Conservation (phyloP, 2,113 vertebrate species). For the Cyanoramphus novaezelandiae region DNA sequence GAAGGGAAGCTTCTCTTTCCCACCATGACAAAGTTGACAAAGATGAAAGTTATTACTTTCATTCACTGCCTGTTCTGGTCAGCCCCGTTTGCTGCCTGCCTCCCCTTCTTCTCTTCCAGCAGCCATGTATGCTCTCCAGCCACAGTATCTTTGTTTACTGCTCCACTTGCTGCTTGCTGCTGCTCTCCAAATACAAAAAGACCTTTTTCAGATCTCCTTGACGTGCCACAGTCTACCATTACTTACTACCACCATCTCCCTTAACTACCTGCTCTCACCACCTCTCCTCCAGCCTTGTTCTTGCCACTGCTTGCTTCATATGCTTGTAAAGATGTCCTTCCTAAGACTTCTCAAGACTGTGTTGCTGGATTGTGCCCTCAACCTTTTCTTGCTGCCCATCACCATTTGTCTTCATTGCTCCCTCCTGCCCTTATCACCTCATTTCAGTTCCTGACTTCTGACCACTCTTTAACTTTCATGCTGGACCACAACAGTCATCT, state of each 20-base stretch:
- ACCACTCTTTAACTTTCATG: neutral
- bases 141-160: neutral
- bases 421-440: neutral
- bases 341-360: neutral
- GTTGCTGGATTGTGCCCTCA: neutral
- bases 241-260: neutral
- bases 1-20: neutral
- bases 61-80: neutral
- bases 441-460: neutral
- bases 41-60: neutral
- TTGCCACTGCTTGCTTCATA: neutral
- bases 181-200: neutral
- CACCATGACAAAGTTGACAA: neutral
- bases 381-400: neutral
- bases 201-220: neutral
- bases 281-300: neutral
- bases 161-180: neutral
- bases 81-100: neutral
- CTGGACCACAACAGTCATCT: neutral
- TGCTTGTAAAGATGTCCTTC: neutral
- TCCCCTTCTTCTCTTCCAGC: neutral
- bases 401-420: neutral
- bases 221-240: neutral
- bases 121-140: rapidly evolving
- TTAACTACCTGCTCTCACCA: neutral